Percentiles rank a stretch among this genome's conserved stretches.
Evolutionary conservation across 1,140 invertebrate species (phyloP).

Genomic region (Calycopis cecrops): DNA sequence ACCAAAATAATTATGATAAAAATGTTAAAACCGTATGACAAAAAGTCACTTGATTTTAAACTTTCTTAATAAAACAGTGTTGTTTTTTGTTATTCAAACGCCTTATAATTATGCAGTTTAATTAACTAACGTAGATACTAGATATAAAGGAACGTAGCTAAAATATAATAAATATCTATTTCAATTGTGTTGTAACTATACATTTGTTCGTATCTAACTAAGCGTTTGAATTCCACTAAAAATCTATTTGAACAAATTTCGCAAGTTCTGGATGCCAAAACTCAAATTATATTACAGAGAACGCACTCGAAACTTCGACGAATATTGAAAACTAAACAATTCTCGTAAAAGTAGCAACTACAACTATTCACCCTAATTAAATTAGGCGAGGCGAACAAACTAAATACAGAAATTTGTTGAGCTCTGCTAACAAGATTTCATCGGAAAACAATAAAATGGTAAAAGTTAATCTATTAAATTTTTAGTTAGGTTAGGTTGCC

Average conservation of each 20-base stretch:
- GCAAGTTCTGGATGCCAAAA: background rate
- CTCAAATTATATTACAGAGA: constrained; percentile 3
- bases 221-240: background rate
- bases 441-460: constrained; percentile 5
- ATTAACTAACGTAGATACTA: too few species aligned
- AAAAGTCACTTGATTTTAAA: too few species aligned
- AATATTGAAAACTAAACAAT: constrained; percentile 25
- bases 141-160: too few species aligned
- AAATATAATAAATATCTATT: too few species aligned
- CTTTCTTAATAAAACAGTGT: too few species aligned
- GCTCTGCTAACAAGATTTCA: constrained; percentile 4
- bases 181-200: too few species aligned
- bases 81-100: too few species aligned
- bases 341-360: constrained; percentile 18
- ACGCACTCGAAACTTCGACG: constrained; percentile 19
- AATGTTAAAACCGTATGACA: too few species aligned
- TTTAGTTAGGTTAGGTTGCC: background rate
- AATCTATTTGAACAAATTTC: constrained; percentile 1
- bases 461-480: background rate
- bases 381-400: constrained; percentile 20
- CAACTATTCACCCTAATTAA: constrained; percentile 19
- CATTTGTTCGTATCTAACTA: too few species aligned
- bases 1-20: too few species aligned
- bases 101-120: too few species aligned
- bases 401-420: constrained; percentile 15